Conservation (phyloP, 2,797 vertebrate genomes). For the Taeniopygia guttata region DNA sequence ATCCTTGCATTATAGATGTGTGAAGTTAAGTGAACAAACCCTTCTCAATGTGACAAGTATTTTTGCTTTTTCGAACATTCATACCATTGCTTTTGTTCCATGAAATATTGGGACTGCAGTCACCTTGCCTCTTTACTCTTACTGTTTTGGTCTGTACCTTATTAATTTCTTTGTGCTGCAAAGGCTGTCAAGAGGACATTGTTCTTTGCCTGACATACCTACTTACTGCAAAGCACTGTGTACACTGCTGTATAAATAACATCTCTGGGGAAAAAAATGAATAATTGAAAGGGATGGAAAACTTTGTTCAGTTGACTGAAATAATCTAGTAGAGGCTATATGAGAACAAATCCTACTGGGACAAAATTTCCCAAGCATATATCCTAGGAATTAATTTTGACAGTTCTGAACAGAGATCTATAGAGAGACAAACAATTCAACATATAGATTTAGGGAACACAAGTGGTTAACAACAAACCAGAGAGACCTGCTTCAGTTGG, state of each 20-base stretch:
- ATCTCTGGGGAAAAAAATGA: conserved; percentile 50
- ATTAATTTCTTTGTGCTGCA: conserved; percentile 35
- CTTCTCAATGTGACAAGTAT: neutral
- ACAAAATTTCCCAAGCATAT: conserved; percentile 18
- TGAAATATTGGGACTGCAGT: conserved; percentile 23
- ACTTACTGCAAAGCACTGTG: conserved; percentile 56
- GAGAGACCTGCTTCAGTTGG: neutral
- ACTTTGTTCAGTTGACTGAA: conserved; percentile 53
- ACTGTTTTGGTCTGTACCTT: conserved; percentile 14
- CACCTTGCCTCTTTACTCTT: conserved; percentile 15
- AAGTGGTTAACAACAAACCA: neutral
- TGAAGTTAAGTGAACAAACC: conserved; percentile 1
- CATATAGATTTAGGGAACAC: neutral
- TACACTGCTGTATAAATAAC: conserved; percentile 67
- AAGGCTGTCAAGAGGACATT: conserved; percentile 18
- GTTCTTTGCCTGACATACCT: conserved; percentile 37
- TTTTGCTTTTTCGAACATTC: neutral
- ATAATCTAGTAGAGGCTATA: conserved; percentile 50
- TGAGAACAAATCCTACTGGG: conserved; percentile 32
- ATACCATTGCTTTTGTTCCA: neutral
- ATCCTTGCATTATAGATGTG: conserved; percentile 1
- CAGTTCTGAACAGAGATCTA: neutral
- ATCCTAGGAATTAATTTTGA: conserved; percentile 50
- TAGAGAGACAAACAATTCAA: neutral
- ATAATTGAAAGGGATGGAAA: conserved; percentile 64